A percentile compares a stretch with the other conserved stretches of the same genome.
Evolutionary conservation across 2,113 vertebrate species (phyloP).

Genomic region (Cochlearius cochlearius): DNA sequence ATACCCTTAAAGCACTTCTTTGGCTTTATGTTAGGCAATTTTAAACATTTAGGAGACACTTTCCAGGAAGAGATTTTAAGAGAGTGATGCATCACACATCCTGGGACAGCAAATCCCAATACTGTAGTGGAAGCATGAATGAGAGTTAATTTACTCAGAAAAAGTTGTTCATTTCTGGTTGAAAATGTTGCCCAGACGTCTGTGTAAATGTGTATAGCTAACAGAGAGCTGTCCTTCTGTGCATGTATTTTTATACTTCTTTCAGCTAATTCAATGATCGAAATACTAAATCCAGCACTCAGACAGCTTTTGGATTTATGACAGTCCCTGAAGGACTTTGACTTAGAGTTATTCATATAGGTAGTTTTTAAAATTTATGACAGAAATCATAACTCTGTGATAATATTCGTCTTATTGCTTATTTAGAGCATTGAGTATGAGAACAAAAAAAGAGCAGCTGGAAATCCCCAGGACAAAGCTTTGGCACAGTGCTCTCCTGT

Average conservation of each 20-base stretch:
- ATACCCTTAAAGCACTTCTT: background rate
- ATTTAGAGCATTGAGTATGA: background rate
- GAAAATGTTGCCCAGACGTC: background rate
- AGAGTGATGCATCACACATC: background rate
- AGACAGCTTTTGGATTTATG: slow-evolving; percentile 36
- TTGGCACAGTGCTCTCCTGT: background rate
- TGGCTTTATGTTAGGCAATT: background rate
- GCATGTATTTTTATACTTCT: background rate
- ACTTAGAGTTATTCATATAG: slow-evolving; percentile 21
- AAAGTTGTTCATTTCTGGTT: background rate
- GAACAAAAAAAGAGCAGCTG: background rate
- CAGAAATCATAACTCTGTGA: slow-evolving; percentile 22
- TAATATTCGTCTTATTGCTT: background rate
- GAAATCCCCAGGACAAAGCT: background rate
- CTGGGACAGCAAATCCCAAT: background rate
- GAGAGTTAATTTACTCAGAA: background rate
- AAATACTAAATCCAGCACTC: slow-evolving; percentile 16
- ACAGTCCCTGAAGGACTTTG: slow-evolving; percentile 24
- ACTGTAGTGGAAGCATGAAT: background rate
- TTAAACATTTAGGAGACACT: background rate
- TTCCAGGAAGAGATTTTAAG: background rate
- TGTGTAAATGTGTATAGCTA: background rate
- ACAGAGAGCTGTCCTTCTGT: background rate
- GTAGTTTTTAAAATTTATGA: slow-evolving; percentile 43
- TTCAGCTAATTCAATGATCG: background rate